These are phyloP conservation scores for Spodoptera exigua DNA, from an alignment of 2,888 invertebrate species.

Conservation along the genomic window DNA sequence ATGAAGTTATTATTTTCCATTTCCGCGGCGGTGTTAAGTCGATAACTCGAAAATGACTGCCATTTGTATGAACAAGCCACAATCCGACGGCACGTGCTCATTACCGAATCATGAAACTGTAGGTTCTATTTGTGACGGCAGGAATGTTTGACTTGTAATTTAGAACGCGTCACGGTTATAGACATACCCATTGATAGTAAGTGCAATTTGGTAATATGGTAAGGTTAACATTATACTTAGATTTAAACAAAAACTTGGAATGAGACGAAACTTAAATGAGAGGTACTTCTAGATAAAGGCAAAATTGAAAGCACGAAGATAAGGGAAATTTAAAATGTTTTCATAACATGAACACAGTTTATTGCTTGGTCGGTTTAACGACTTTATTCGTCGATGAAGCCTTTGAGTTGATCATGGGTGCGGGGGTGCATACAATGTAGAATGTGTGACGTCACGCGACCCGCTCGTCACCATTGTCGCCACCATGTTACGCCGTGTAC, in stretches of 20 bases:
- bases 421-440: conserved; percentile 59
- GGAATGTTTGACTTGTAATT: conserved; percentile 52
- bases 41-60: conserved; percentile 89
- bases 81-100: conserved; percentile 77
- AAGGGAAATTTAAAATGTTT: no score
- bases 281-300: no score
- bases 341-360: no score
- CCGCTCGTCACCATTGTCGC: conserved; percentile 78
- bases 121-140: conserved; percentile 57
- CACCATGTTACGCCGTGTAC: conserved; percentile 56
- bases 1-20: conserved; percentile 89
- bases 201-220: conserved; percentile 8
- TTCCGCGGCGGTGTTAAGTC: conserved; percentile 85
- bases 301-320: no score
- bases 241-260: no score
- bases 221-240: not conserved
- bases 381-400: conserved; percentile 37
- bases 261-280: no score
- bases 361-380: conserved; percentile 13
- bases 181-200: conserved; percentile 18
- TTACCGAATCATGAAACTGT: conserved; percentile 77
- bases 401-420: conserved; percentile 42
- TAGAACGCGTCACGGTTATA: conserved; percentile 37
- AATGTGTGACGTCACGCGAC: conserved; percentile 82
- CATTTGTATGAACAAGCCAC: conserved; percentile 79